Conservation (phyloP, 2,113 vertebrate species). For the Mastomys natalensis region DNA sequence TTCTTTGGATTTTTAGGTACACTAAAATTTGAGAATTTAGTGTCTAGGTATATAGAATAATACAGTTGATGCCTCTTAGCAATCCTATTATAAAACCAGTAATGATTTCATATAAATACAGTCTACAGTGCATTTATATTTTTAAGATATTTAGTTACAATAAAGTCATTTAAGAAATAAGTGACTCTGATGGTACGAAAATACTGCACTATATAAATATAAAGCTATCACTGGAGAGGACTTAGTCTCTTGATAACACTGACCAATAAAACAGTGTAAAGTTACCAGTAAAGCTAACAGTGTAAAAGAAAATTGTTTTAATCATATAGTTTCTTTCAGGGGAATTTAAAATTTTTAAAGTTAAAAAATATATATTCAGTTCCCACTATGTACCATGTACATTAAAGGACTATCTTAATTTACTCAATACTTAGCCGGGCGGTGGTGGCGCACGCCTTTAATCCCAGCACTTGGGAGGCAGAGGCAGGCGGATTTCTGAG, state of each 20-base stretch:
- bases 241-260: constrained; percentile 2
- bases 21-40: constrained; percentile 59
- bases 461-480: too few species aligned
- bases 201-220: not conserved
- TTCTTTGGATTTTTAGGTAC: constrained; percentile 30
- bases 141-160: constrained; percentile 51
- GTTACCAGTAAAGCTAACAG: not conserved
- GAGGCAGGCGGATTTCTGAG: too few species aligned
- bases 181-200: constrained; percentile 3
- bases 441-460: too few species aligned
- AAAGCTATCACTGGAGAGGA: not conserved
- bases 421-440: not conserved
- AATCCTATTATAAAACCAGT: constrained; percentile 51
- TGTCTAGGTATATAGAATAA: constrained; percentile 34
- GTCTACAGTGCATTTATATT: constrained; percentile 52
- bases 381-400: not conserved
- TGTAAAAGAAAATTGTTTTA: not conserved
- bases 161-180: constrained; percentile 60
- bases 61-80: constrained; percentile 9
- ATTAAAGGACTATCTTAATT: constrained; percentile 20
- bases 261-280: not conserved
- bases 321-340: not conserved
- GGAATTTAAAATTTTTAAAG: not conserved
- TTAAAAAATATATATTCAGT: not conserved
- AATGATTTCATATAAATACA: constrained; percentile 68